Base-by-base conservation (phyloP, 2,888 invertebrate species). In the Lottia gigantea region DNA sequence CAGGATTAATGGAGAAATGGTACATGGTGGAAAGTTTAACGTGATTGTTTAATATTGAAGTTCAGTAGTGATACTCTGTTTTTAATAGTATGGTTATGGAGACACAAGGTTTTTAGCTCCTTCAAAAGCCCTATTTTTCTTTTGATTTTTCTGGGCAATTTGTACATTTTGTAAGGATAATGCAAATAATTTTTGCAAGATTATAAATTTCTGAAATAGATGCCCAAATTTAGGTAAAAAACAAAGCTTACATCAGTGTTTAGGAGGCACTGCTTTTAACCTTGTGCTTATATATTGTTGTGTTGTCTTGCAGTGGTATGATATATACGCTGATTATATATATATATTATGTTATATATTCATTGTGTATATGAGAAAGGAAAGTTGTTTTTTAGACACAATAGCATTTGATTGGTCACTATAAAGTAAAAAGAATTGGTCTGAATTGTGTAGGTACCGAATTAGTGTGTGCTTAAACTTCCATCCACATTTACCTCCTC, bases 21-120 rank as follows among this genome's bases (percentile, higher is more conserved):
- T 40, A 63, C 49, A 64, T 69, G 63, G 73, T 70, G 70, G 73
- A 73, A 62, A 73, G 70, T 70, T 73, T 62, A 65, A 66, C 62
- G 66, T 72, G 63, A 72, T 72, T 73, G 70, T 70, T 73, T 70
- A 66, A 66, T 68, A 72, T 67, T 68, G 46, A 69, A 70, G 69
- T 72, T 72, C 61, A 62, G 74, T 74, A 73, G 73, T 73, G 64
- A 71, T 74, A 71, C 62, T 71, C 71, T 71, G 74, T 70, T 74
- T 71, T 71, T 62, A 68, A 68, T 73, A 73, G 73, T 73, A 67
- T 71, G 71, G 68, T 74, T 71, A 71, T 62, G 71, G 67, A 71
- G 69, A 49, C 49, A 67, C 71, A 71, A 69, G 71, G 74, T 74
- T 71, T 73, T 71, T 62, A 69, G 69, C 69, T 69, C 64, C 64